These are phyloP conservation scores for Clanis bilineata DNA, from an alignment of 2,888 invertebrate genomes.

Conservation along the genomic window DNA sequence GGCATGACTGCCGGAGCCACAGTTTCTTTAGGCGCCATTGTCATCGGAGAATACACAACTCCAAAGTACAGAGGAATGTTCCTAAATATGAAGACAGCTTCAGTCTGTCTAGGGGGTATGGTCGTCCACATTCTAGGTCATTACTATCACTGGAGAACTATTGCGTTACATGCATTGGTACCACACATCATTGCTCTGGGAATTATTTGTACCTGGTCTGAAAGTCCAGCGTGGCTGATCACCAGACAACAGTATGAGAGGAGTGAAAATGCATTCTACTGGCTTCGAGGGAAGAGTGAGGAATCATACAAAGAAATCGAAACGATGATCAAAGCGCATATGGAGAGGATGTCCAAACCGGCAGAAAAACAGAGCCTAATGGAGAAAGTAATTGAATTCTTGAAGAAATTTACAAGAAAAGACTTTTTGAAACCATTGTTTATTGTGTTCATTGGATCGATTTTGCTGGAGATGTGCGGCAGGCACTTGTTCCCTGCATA, in stretches of 20 bases:
- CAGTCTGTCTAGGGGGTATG: constrained; percentile 27
- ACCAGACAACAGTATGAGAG: constrained; percentile 27
- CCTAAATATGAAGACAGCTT: constrained; percentile 33
- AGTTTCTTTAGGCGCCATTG: constrained; percentile 32
- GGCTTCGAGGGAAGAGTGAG: constrained; percentile 71
- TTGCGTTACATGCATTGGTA: constrained; percentile 32
- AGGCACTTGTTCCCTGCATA: constrained; percentile 58
- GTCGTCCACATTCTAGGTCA: constrained; percentile 34
- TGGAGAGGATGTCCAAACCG: constrained; percentile 26
- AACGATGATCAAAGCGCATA: constrained; percentile 48
- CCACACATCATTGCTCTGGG: constrained; percentile 26
- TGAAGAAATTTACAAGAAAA: constrained; percentile 46
- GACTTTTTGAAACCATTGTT: constrained; percentile 55
- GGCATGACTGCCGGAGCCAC: constrained; percentile 33
- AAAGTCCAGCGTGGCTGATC: constrained; percentile 38
- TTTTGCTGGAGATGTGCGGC: constrained; percentile 53
- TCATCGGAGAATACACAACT: constrained; percentile 38
- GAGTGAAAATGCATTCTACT: constrained; percentile 52
- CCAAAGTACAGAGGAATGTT: constrained; percentile 38
- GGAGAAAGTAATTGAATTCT: constrained; percentile 28
- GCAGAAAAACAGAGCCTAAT: constrained; percentile 20
- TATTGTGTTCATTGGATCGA: constrained; percentile 40
- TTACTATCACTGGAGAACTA: constrained; percentile 36
- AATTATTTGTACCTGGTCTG: constrained; percentile 37
- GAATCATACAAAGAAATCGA: constrained; percentile 50